Evolutionary conservation across 35 echinoderm and acorn worm genomes (phyloP), one percentile per base, ranked within the genome.

Genomic region (Apostichopus californicus): DNA sequence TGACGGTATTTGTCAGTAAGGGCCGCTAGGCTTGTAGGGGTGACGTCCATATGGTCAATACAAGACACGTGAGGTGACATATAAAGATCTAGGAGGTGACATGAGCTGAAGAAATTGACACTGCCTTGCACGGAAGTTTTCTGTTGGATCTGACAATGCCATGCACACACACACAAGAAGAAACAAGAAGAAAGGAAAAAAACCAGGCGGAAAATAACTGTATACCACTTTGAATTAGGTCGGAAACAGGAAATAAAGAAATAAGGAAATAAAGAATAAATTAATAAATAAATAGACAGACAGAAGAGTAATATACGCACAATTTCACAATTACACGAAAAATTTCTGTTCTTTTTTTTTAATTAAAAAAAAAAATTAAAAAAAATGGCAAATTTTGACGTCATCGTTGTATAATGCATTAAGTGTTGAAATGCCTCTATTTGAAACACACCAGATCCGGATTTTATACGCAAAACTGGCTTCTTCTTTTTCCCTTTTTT

Each of bases 1-100:
- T 83, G 80, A 83, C 80, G 55, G 80, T 15, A 55, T 83, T 55
- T 83, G 80, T 55, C 80, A 83, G 80, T 34, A 55, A 15, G 5
- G 55, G 80, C 80, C 80, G 34, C 25, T 56, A 56, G 80, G 80
- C 52, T n/a, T 83, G 80, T 83, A 55, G 18, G 64, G 80, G 46
- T 55, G 52, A 56, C 46, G 17, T 83, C 17, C n/a, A 83, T 10
- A 55, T 11, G 80, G 80, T 83, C 80, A 83, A 83, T 55, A 56
- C 34, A 34, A 83, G 80, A 56, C 80, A 34, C 28, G 53, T 18
- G 21, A 79, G 28, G 80, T 83, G 52, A 83, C 80, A 83, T 83
- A 83, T 55, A 55, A 6, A 83, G 80, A 55, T 56, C 80, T 83
- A 83, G 9, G 52, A 5, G 18, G 15, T 83, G 80, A 55, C 52